Conservation (phyloP, 2,888 invertebrate genomes). For the Tipula confusa region DNA sequence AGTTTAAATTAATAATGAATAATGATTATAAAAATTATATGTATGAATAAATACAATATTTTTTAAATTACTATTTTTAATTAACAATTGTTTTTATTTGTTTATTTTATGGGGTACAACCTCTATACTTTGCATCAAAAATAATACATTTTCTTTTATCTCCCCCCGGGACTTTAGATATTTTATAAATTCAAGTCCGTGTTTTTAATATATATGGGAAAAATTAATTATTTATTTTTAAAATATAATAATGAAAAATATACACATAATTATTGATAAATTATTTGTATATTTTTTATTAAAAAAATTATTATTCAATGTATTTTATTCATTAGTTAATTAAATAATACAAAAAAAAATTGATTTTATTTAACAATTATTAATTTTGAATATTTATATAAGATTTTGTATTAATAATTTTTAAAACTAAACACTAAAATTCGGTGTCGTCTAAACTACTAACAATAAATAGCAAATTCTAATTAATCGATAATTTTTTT, state of each 20-base stretch:
- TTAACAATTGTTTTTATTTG: not conserved
- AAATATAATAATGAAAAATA: slow-evolving; percentile 27
- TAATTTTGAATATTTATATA: not conserved
- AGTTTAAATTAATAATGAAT: not conserved
- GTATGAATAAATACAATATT: slow-evolving; percentile 25
- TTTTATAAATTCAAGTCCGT: not conserved
- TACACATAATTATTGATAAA: slow-evolving; percentile 14
- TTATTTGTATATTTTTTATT: slow-evolving; percentile 21
- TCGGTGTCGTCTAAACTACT: not conserved
- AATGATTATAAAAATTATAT: not conserved
- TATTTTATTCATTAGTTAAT: not conserved
- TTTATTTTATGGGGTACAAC: slow-evolving; percentile 55
- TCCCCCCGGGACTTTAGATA: not conserved
- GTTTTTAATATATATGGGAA: not conserved
- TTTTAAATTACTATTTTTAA: not conserved
- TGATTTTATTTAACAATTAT: not conserved
- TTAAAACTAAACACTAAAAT: not conserved
- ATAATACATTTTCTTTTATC: slow-evolving; percentile 69
- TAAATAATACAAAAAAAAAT: not conserved
- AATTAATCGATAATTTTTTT: not conserved
- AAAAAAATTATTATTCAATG: not conserved
- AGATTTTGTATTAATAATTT: not conserved
- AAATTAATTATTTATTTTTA: not conserved
- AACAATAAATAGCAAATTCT: not conserved
- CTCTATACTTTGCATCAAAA: slow-evolving; percentile 89